These are phyloP conservation scores for Hippopotamyrus pictus DNA, from an alignment of 2,797 vertebrate species.

Conservation along the genomic window DNA sequence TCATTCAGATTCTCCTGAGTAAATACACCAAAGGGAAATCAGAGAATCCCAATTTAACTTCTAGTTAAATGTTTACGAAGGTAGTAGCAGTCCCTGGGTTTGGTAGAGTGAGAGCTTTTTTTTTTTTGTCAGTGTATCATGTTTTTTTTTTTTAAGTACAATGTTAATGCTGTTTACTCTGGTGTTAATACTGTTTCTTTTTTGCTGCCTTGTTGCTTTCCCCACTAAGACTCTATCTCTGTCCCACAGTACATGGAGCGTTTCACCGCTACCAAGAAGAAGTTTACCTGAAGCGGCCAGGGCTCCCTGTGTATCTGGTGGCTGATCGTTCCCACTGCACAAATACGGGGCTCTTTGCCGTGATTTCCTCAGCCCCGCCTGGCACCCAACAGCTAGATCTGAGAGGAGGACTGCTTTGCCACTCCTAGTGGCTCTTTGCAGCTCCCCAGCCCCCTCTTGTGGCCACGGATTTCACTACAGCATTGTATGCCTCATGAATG, in stretches of 20 bases:
- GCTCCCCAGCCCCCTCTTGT: not conserved
- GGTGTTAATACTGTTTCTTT: not conserved
- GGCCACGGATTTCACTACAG: not conserved
- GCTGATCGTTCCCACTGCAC: not conserved
- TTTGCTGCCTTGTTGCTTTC: not conserved
- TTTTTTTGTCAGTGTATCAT: not conserved
- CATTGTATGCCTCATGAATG: not conserved
- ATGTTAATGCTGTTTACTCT: not conserved
- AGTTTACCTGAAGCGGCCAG: conserved; percentile 66
- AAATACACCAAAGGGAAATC: not conserved
- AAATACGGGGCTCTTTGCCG: not conserved
- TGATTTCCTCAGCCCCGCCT: conserved; percentile 10
- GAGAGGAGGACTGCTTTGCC: not conserved
- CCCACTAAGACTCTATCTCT: conserved; percentile 12
- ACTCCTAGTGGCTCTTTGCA: not conserved
- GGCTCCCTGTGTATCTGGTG: not conserved
- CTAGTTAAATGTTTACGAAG: not conserved
- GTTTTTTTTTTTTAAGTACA: not conserved
- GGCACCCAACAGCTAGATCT: not conserved
- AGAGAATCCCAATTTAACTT: not conserved
- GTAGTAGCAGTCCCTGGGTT: not conserved
- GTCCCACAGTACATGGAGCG: conserved; percentile 88
- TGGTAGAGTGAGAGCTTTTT: not conserved
- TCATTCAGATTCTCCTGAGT: not conserved
- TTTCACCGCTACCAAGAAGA: conserved; percentile 95